Percentiles rank a stretch among this genome's conserved stretches.
Evolutionary conservation across 1,140 invertebrate genomes (phyloP).

Genomic region (Eumaeus atala): DNA sequence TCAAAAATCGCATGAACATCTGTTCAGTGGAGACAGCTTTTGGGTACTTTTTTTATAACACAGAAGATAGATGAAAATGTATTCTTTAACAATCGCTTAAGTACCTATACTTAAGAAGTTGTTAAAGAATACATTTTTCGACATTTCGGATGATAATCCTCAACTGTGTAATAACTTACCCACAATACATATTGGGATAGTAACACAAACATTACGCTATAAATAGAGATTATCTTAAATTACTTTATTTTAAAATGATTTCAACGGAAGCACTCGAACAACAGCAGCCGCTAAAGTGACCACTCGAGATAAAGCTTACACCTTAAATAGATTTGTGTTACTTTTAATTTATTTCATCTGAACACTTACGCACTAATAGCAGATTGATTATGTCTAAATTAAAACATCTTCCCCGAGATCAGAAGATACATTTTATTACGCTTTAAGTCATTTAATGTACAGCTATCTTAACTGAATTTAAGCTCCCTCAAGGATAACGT

Average conservation of each 20-base stretch:
- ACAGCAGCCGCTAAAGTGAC: slow-evolving; percentile 25
- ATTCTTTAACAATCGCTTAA: no score
- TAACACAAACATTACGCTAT: neutral
- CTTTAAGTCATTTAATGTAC: neutral
- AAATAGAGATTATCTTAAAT: slow-evolving; percentile 21
- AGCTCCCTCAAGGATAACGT: no score
- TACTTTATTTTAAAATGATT: slow-evolving; percentile 24
- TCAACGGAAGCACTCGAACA: slow-evolving; percentile 51
- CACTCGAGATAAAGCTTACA: slow-evolving; percentile 59
- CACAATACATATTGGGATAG: no score
- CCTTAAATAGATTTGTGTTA: slow-evolving; percentile 53
- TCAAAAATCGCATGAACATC: no score
- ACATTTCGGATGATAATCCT: no score
- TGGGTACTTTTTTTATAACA: no score
- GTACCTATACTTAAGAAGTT: no score
- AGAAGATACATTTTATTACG: neutral
- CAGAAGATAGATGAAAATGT: no score
- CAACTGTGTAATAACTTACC: no score
- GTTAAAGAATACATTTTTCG: no score
- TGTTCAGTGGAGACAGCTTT: no score
- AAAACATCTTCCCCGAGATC: neutral
- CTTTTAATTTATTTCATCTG: slow-evolving; percentile 38
- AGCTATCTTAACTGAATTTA: no score
- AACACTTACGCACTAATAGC: slow-evolving; percentile 42
- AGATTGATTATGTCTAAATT: slow-evolving; percentile 3